Evolutionary conservation across 2,888 invertebrate genomes (phyloP).

Genomic region (Spodoptera picta): DNA sequence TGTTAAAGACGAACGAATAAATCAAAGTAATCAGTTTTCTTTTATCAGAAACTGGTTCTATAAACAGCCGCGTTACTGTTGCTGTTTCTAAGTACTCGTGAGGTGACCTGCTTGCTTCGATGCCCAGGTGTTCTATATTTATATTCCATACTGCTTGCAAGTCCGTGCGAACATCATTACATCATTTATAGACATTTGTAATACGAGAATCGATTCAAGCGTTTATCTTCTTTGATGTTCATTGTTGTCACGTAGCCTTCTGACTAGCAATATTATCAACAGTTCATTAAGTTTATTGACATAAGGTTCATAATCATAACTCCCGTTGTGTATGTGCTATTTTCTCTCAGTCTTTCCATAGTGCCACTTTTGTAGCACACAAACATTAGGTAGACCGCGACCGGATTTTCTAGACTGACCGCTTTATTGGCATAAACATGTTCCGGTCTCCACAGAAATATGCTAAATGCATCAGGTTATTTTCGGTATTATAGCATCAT

Average conservation of each 20-base stretch:
- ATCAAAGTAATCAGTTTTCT: no score
- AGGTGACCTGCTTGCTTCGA: conserved; percentile 50
- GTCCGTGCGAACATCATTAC: conserved; percentile 16
- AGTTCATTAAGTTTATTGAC: neutral
- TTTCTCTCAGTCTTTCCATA: no score
- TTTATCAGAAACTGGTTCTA: conserved; percentile 1
- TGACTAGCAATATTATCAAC: neutral
- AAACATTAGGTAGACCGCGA: conserved; percentile 10
- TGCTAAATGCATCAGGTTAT: conserved; percentile 16
- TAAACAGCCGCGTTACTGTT: conserved; percentile 12
- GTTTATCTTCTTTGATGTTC: conserved; percentile 9
- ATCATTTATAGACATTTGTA: conserved; percentile 21
- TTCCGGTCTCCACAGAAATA: conserved; percentile 8
- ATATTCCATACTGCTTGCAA: conserved; percentile 41
- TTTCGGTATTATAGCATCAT: conserved; percentile 4
- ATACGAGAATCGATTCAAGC: conserved; percentile 14
- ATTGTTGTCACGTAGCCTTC: neutral
- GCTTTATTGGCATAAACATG: conserved; percentile 32
- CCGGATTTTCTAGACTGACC: conserved; percentile 38
- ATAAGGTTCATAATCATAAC: no score
- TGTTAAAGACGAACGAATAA: no score
- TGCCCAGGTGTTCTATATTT: conserved; percentile 56
- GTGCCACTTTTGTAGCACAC: conserved; percentile 15
- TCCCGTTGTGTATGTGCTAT: no score
- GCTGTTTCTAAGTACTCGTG: conserved; percentile 34